Evolutionary conservation across 2,888 invertebrate genomes (phyloP).

Genomic region (Marronus borbonicus): DNA sequence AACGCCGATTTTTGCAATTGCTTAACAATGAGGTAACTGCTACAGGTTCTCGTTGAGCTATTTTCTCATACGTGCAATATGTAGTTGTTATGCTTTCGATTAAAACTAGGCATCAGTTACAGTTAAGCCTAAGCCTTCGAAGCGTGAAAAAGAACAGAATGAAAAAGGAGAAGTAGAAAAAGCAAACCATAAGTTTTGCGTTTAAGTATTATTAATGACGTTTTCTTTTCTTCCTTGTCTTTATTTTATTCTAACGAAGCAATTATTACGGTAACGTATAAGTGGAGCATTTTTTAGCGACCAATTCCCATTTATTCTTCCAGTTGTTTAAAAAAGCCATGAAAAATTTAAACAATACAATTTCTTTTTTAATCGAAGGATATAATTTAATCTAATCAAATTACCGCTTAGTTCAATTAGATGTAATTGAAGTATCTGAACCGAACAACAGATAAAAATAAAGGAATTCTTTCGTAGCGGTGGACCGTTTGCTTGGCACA

Average conservation of each 20-base stretch:
- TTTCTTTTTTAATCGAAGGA: not conserved
- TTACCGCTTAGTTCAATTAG: not conserved
- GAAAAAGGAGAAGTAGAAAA: slow-evolving; percentile 12
- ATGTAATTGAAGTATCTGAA: not conserved
- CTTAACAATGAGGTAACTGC: no score
- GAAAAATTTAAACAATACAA: not conserved
- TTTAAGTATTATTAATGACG: slow-evolving; percentile 2
- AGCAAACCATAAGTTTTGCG: not conserved
- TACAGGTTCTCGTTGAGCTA: no score
- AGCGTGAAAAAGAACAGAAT: slow-evolving; percentile 39
- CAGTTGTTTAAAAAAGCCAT: not conserved
- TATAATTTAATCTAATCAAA: not conserved
- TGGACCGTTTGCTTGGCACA: not conserved
- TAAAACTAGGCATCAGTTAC: slow-evolving; percentile 24
- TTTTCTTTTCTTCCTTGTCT: slow-evolving; percentile 6
- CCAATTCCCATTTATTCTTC: not conserved
- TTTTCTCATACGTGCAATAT: no score
- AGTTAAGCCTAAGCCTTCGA: slow-evolving; percentile 14
- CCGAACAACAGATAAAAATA: not conserved
- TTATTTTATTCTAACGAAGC: not conserved
- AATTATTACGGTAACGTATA: slow-evolving; percentile 13
- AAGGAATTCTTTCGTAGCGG: not conserved
- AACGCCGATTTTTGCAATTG: no score
- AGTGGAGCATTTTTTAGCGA: not conserved
- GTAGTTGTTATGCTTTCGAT: not conserved